These are phyloP conservation scores for Kryptolebias marmoratus DNA, from an alignment of 2,113 vertebrate species.

Conservation along the genomic window DNA sequence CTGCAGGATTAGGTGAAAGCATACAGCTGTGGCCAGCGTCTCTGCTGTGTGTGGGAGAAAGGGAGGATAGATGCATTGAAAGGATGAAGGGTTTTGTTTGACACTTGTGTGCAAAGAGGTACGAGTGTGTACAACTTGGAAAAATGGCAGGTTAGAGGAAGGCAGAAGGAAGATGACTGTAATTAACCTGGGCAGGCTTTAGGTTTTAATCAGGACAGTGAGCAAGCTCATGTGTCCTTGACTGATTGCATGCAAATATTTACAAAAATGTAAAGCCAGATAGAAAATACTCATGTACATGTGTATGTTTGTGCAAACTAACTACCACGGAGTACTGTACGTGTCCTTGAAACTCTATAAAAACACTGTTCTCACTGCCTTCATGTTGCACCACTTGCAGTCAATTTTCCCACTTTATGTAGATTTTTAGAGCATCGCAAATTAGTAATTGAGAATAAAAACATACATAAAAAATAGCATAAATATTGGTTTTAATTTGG, in stretches of 20 bases:
- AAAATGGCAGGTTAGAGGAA: slow-evolving; percentile 13
- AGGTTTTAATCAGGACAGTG: slow-evolving; percentile 17
- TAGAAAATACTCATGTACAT: slow-evolving; percentile 5
- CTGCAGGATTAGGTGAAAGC: slow-evolving; percentile 68
- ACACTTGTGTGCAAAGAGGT: slow-evolving; percentile 23
- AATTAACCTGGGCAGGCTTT: slow-evolving; percentile 40
- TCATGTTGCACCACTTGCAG: background rate
- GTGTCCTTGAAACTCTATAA: slow-evolving; percentile 4
- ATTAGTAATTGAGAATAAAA: background rate
- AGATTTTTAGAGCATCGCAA: background rate
- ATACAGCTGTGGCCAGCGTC: slow-evolving; percentile 62
- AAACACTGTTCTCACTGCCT: background rate
- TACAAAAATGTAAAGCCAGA: slow-evolving; percentile 17
- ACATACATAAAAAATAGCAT: no score
- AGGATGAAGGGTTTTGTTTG: slow-evolving; percentile 49
- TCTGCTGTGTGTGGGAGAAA: slow-evolving; percentile 16
- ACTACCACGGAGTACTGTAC: background rate
- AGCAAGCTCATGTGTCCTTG: slow-evolving; percentile 38
- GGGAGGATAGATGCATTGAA: slow-evolving; percentile 46
- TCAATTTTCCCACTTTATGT: background rate
- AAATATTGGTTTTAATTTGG: no score
- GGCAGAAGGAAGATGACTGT: slow-evolving; percentile 33
- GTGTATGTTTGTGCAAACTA: background rate
- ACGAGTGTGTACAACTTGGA: background rate
- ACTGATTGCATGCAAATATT: slow-evolving; percentile 22